Base-by-base conservation (phyloP, 2,888 invertebrate genomes). In the Dichetophora obliterata region DNA sequence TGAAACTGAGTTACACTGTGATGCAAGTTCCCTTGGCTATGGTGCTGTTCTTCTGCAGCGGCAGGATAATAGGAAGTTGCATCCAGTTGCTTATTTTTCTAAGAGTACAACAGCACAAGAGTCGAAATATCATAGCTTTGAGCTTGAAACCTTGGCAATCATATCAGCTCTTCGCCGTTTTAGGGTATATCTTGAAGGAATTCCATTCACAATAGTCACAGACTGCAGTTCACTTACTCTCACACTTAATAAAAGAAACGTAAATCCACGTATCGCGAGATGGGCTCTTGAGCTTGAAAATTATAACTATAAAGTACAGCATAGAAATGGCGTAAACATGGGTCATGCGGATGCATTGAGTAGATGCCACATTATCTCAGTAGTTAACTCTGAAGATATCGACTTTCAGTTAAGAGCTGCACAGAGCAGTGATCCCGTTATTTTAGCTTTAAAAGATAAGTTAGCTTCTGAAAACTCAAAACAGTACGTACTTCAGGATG, bases 91-190 rank as follows among this genome's bases (percentile, higher is more conserved):
- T 14, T 77, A 72, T 48, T 75, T 77, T 52, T 75, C 72, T 2
- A 75, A 70, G 22, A 57, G 66, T 0, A 59, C 66, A 0, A 54
- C 71, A 0, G 14, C 1, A 5, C 31, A 31, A 31, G 31, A 31
- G 31, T 31, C 31, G 5, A 31, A 31, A 31, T 31, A 31, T 31
- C 83, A 85, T 66, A 84, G 83, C 63, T 87, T 87, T 74, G 86
- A 87, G 65, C 70, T 77, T 9, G 31, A 31, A 31, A 31, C 31
- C 3, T 31, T 31, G 31, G 31, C 31, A 5, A 31, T 31, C 31
- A 31, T 31, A 31, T 31, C 31, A 4, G 31, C 31, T 31, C 31
- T 31, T 31, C 31, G 31, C 31, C 5, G 31, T 4, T 31, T 31
- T 31, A 31, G 31, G 5, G 31, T 31, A 31, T 31, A 31, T 31